Evolutionary conservation across 2,888 invertebrate species (phyloP).

Genomic region (Sturmia bella): DNA sequence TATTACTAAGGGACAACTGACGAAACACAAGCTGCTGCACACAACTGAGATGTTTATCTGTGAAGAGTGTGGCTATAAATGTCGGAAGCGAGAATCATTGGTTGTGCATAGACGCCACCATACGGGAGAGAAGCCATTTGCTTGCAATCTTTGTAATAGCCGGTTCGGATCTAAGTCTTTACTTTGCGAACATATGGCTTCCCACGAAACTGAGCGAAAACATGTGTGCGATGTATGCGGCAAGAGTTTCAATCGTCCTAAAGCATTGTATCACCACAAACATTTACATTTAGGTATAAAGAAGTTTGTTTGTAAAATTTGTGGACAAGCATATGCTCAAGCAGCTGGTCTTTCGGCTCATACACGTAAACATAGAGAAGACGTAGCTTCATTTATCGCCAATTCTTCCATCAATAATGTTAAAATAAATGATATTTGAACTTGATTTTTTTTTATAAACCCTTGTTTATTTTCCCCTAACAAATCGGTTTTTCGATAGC

Average conservation of each 20-base stretch:
- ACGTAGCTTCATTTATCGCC: constrained; percentile 6
- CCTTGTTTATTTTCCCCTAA: too few species aligned
- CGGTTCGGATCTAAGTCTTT: constrained; percentile 69
- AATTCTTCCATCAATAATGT: not conserved
- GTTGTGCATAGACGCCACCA: constrained; percentile 77
- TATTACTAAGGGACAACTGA: constrained; percentile 74
- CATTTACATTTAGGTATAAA: constrained; percentile 74
- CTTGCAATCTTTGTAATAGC: constrained; percentile 69
- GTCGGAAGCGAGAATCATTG: constrained; percentile 74
- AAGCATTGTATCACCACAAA: constrained; percentile 74
- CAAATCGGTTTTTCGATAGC: too few species aligned
- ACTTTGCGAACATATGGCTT: constrained; percentile 71
- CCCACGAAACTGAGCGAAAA: constrained; percentile 71
- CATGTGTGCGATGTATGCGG: constrained; percentile 74
- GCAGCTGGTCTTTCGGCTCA: constrained; percentile 75
- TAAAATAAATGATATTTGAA: too few species aligned
- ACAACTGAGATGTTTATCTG: constrained; percentile 71
- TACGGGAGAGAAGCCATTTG: constrained; percentile 78
- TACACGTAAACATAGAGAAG: constrained; percentile 71
- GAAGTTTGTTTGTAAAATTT: constrained; percentile 76
- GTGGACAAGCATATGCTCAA: constrained; percentile 74
- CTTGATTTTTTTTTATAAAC: too few species aligned
- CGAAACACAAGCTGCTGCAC: constrained; percentile 70
- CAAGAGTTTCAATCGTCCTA: constrained; percentile 74
- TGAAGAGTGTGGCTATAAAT: constrained; percentile 71